These are phyloP conservation scores for Drosophila macrothrix DNA, from an alignment of 2,888 invertebrate genomes.

Conservation along the genomic window DNA sequence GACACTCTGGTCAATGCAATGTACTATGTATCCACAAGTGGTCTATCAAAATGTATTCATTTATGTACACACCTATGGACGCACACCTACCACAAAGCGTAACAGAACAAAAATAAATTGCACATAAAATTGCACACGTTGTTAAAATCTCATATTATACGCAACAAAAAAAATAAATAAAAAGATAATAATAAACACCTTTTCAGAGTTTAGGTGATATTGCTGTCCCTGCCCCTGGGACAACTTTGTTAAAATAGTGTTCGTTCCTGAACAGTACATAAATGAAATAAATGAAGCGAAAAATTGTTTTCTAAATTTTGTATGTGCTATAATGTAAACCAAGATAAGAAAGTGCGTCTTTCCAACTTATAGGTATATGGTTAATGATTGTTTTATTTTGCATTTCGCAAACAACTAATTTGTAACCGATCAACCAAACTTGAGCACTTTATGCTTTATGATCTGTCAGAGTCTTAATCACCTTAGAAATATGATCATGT, in stretches of 20 bases:
- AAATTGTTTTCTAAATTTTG: not conserved
- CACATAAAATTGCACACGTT: not conserved
- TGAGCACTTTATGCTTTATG: not conserved
- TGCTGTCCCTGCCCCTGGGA: not conserved
- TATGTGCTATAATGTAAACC: not conserved
- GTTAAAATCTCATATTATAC: not conserved
- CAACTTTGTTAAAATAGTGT: not conserved
- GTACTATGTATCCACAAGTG: not conserved
- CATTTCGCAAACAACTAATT: not conserved
- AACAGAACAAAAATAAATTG: not conserved
- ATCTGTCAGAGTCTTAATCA: not conserved
- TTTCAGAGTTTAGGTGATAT: not conserved
- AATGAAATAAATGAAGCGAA: not conserved
- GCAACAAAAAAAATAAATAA: not conserved
- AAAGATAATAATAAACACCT: not conserved
- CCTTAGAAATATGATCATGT: not conserved
- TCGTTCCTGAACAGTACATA: not conserved
- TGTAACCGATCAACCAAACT: not conserved
- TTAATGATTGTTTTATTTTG: not conserved
- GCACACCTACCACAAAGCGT: not conserved
- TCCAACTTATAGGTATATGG: not conserved
- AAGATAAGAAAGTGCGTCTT: not conserved
- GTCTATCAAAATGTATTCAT: not conserved
- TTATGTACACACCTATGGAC: not conserved
- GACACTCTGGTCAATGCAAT: not conserved